A percentile compares a stretch with the other conserved stretches of the same genome.
These are phyloP conservation scores for Drosophila kurseongensis DNA, from an alignment of 1,140 invertebrate species.

Conservation along the genomic window DNA sequence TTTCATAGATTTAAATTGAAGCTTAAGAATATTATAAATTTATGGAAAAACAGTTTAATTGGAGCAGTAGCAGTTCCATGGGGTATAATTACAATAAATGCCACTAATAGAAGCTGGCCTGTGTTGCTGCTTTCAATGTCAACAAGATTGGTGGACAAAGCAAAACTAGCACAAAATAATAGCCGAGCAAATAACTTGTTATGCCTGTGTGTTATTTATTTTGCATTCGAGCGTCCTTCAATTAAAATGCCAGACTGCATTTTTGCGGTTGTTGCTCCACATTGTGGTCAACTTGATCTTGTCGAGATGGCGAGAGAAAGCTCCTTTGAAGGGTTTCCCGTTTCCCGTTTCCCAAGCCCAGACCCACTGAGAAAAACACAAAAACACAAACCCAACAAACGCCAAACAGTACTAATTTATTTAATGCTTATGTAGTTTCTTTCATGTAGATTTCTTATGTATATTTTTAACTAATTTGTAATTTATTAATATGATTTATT, in stretches of 20 bases:
- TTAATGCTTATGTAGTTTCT: conserved; percentile 26
- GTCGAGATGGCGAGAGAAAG: conserved; percentile 4
- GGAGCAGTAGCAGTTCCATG: not conserved
- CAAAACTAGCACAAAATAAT: conserved; percentile 46
- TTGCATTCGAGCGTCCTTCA: conserved; percentile 59
- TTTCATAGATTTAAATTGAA: too few species aligned
- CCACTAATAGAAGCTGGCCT: not conserved
- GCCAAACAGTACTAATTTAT: conserved; percentile 33
- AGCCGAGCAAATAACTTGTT: conserved; percentile 22
- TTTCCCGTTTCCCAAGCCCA: not conserved
- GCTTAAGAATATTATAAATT: too few species aligned
- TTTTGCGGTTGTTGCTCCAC: conserved; percentile 32
- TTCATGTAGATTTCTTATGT: conserved; percentile 7
- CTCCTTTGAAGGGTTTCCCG: not conserved
- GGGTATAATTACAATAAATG: not conserved
- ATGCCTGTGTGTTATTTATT: conserved; percentile 21
- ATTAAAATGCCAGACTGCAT: conserved; percentile 63
- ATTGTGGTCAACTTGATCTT: conserved; percentile 23
- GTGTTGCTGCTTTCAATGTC: conserved; percentile 41
- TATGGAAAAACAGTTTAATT: too few species aligned
- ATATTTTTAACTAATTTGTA: not conserved
- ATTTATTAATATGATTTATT: conserved; percentile 7
- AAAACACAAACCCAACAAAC: conserved; percentile 22
- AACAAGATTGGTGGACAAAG: conserved; percentile 31
- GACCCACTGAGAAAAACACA: conserved; percentile 7